A percentile compares a stretch with the other conserved stretches of the same genome.
Evolutionary conservation across 2,888 invertebrate genomes (phyloP).

Genomic region (Steinernema scapterisci): DNA sequence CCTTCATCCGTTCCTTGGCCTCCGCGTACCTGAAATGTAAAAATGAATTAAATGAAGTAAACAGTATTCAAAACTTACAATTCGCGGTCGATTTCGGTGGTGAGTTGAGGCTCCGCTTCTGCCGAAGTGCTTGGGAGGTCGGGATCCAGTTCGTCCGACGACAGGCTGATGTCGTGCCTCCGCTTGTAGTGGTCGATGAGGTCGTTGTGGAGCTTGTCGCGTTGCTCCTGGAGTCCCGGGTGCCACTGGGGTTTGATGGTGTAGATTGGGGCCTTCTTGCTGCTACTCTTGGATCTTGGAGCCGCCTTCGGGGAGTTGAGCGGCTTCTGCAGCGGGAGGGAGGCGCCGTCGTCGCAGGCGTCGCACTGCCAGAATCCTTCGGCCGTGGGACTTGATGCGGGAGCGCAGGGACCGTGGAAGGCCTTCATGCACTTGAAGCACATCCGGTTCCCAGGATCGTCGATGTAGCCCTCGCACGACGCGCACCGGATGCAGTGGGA

Average conservation of each 20-base stretch:
- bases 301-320: background rate
- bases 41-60: background rate
- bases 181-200: background rate
- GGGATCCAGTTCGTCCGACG: constrained; percentile 7
- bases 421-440: constrained; percentile 44
- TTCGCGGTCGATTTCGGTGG: background rate
- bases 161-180: background rate
- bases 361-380: background rate
- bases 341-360: too few species aligned
- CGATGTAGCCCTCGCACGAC: constrained; percentile 37
- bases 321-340: background rate
- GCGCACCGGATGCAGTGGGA: constrained; percentile 31
- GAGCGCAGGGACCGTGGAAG: constrained; percentile 48
- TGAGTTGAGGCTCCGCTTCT: background rate
- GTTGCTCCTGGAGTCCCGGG: constrained; percentile 1
- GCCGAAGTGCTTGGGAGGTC: background rate
- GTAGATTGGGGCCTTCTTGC: background rate
- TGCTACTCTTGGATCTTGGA: background rate
- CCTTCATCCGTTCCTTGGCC: background rate
- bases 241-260: background rate
- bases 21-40: background rate
- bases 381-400: background rate
- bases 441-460: constrained; percentile 47
- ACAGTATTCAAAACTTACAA: background rate
- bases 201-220: constrained; percentile 5